Conservation (phyloP, 2,888 invertebrate genomes). For the Dermolepida albohirtum region DNA sequence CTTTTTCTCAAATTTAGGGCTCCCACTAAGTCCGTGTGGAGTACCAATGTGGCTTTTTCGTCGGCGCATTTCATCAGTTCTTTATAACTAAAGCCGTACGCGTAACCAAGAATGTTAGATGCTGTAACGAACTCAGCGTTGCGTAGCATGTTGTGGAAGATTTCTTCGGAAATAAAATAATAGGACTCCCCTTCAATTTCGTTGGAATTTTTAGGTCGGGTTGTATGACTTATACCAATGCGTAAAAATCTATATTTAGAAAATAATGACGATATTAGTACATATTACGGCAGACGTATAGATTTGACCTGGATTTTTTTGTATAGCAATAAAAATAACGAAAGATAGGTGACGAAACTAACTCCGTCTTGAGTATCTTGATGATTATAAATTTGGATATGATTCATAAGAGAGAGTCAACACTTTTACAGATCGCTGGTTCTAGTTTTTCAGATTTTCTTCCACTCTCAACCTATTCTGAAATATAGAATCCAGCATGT, state of each 20-base stretch:
- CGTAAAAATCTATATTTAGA: conserved; percentile 52
- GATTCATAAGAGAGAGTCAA: too few species aligned
- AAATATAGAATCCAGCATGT: too few species aligned
- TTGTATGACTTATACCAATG: conserved; percentile 62
- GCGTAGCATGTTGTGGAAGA: conserved; percentile 61
- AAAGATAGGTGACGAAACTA: too few species aligned
- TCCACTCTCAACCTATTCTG: too few species aligned
- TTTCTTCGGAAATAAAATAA: conserved; percentile 57
- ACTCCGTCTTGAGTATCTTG: too few species aligned
- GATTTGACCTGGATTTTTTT: too few species aligned
- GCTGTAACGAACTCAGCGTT: conserved; percentile 63
- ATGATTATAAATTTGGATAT: too few species aligned
- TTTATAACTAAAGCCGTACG: conserved; percentile 63
- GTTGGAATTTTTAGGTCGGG: conserved; percentile 54
- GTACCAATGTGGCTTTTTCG: conserved; percentile 59
- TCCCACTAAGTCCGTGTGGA: conserved; percentile 61
- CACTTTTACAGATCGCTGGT: too few species aligned
- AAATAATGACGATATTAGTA: neutral
- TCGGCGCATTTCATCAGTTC: conserved; percentile 58
- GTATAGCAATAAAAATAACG: too few species aligned
- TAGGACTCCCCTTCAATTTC: conserved; percentile 58
- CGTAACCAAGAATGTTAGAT: conserved; percentile 61
- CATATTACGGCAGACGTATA: too few species aligned
- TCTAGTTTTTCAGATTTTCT: too few species aligned
- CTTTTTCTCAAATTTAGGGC: conserved; percentile 60